These are phyloP conservation scores for Dromaius novaehollandiae DNA, from an alignment of 2,113 vertebrate genomes.

Conservation along the genomic window DNA sequence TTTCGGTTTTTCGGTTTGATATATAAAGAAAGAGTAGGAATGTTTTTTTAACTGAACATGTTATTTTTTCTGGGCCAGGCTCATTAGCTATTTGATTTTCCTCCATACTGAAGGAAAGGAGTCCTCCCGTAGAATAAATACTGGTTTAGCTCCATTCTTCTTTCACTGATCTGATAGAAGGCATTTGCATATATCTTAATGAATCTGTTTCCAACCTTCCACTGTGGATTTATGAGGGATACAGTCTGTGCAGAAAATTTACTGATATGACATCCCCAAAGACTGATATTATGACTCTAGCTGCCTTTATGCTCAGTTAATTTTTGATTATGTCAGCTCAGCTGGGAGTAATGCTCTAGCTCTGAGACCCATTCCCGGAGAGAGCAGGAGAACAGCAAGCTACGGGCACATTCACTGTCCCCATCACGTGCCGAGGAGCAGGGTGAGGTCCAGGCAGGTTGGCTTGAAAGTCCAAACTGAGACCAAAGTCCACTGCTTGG, in stretches of 20 bases:
- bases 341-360: neutral
- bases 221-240: neutral
- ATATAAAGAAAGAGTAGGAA: neutral
- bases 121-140: neutral
- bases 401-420: neutral
- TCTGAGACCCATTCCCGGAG: neutral
- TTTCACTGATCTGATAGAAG: neutral
- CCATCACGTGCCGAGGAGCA: rapidly evolving
- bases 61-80: neutral
- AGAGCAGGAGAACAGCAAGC: neutral
- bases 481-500: neutral
- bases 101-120: neutral
- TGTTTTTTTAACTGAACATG: neutral
- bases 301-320: rapidly evolving
- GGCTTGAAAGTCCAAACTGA: neutral
- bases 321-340: neutral
- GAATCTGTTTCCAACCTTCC: neutral
- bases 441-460: neutral
- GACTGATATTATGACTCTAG: neutral
- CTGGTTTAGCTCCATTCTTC: neutral
- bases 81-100: neutral
- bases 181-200: neutral
- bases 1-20: neutral
- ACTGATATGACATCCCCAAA: neutral
- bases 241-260: neutral